Conservation (phyloP, 1,140 invertebrate species). For the Zaprionus inermis region DNA sequence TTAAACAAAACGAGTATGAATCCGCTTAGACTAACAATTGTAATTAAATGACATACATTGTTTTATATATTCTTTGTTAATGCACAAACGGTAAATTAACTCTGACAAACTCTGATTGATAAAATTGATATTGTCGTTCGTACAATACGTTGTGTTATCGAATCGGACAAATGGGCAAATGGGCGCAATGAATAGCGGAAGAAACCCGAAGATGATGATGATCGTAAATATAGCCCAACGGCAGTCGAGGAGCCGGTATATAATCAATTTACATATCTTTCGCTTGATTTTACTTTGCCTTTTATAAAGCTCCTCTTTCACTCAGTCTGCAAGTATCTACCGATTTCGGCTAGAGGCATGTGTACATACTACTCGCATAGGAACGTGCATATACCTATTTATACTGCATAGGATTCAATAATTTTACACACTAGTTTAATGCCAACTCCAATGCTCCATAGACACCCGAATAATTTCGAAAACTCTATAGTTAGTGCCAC, state of each 20-base stretch:
- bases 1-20: background rate
- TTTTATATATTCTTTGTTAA: slow-evolving; percentile 51
- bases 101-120: slow-evolving; percentile 29
- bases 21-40: slow-evolving; percentile 23
- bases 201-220: slow-evolving; percentile 76
- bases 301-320: slow-evolving; percentile 45
- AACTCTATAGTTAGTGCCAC: slow-evolving; percentile 25
- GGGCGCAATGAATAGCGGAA: slow-evolving; percentile 63
- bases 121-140: slow-evolving; percentile 30
- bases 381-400: slow-evolving; percentile 55
- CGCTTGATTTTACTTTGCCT: slow-evolving; percentile 66
- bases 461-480: slow-evolving; percentile 33
- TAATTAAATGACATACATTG: slow-evolving; percentile 47
- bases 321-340: slow-evolving; percentile 47
- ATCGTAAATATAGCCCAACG: slow-evolving; percentile 87
- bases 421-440: slow-evolving; percentile 27
- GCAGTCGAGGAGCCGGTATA: slow-evolving; percentile 87
- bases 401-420: slow-evolving; percentile 46
- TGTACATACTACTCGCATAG: slow-evolving; percentile 70
- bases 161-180: slow-evolving; percentile 53
- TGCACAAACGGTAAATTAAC: slow-evolving; percentile 36
- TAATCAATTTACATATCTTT: slow-evolving; percentile 64
- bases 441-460: slow-evolving; percentile 35
- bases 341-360: slow-evolving; percentile 70
- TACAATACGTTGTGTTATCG: slow-evolving; percentile 41